Percentiles rank a stretch among this genome's conserved stretches.
These are phyloP conservation scores for Tryphoninae sp. DNA, from an alignment of 2,888 invertebrate species.

Conservation along the genomic window DNA sequence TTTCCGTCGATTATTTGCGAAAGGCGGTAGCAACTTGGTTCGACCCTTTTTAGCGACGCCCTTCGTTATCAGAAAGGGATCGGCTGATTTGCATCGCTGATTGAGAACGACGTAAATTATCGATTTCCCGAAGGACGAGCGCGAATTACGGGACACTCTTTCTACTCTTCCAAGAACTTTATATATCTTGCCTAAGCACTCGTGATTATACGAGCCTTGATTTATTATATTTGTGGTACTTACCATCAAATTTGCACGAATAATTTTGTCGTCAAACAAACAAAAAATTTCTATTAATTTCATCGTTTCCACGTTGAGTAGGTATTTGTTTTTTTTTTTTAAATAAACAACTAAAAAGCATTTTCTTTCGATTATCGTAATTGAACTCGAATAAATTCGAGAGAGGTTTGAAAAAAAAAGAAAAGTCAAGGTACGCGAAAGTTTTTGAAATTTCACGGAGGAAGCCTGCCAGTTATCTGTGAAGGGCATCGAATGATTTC, in stretches of 20 bases:
- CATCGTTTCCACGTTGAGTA: too few species aligned
- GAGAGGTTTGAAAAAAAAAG: background rate
- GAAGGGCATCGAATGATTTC: constrained; percentile 59
- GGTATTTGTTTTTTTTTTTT: background rate
- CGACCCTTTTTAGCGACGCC: background rate
- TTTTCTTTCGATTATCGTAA: background rate
- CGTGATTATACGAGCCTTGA: background rate
- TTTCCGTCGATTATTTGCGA: constrained; percentile 23
- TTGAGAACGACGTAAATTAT: constrained; percentile 3
- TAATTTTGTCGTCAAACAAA: too few species aligned
- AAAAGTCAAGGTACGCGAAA: background rate
- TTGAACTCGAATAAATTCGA: background rate
- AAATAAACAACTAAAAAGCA: background rate
- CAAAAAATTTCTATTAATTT: too few species aligned
- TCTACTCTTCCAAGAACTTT: background rate
- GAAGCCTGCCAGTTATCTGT: constrained; percentile 2
- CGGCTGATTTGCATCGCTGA: constrained; percentile 15
- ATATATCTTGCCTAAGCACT: background rate
- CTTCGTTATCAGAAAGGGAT: constrained; percentile 5
- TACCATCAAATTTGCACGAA: too few species aligned
- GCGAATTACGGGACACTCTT: background rate
- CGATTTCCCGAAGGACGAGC: background rate
- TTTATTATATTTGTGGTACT: background rate
- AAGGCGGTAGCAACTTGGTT: background rate
- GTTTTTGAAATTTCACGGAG: constrained; percentile 3